Evolutionary conservation across 2,888 invertebrate species (phyloP).

Genomic region (Drosophila tripunctata): DNA sequence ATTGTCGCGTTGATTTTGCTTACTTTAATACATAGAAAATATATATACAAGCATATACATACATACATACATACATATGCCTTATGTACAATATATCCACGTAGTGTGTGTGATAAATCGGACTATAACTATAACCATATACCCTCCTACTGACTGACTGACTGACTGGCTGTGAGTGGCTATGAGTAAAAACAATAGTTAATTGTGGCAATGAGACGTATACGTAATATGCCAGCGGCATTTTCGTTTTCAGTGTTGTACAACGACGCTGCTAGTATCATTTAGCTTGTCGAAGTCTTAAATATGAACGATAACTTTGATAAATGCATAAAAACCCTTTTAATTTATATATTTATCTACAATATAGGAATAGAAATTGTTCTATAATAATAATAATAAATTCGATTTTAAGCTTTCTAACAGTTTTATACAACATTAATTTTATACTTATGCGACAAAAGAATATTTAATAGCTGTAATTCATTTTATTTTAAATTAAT

Average conservation of each 20-base stretch:
- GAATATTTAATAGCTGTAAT: too few relatives aligned
- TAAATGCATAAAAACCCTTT: too few relatives aligned
- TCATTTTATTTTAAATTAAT: too few relatives aligned
- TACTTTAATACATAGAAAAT: constrained; percentile 56
- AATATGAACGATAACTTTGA: too few relatives aligned
- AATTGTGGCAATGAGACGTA: constrained; percentile 52
- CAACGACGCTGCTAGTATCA: not conserved
- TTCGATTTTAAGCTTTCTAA: too few relatives aligned
- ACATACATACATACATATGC: constrained; percentile 23
- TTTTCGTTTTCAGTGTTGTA: constrained; percentile 21
- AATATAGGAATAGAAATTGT: too few relatives aligned
- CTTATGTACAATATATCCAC: constrained; percentile 4
- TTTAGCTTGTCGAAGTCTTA: too few relatives aligned
- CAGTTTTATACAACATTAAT: too few relatives aligned
- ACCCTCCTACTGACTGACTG: constrained; percentile 14
- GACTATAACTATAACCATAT: constrained; percentile 15
- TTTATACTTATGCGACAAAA: too few relatives aligned
- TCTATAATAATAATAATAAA: too few relatives aligned
- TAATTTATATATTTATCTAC: too few relatives aligned
- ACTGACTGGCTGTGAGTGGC: constrained; percentile 26
- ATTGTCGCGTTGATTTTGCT: constrained; percentile 73
- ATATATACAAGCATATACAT: not conserved
- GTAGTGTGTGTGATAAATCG: constrained; percentile 8
- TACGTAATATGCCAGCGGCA: constrained; percentile 48
- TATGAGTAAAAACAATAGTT: constrained; percentile 48